Evolutionary conservation across 2,113 vertebrate genomes (phyloP).

Genomic region (Xenopus tropicalis): DNA sequence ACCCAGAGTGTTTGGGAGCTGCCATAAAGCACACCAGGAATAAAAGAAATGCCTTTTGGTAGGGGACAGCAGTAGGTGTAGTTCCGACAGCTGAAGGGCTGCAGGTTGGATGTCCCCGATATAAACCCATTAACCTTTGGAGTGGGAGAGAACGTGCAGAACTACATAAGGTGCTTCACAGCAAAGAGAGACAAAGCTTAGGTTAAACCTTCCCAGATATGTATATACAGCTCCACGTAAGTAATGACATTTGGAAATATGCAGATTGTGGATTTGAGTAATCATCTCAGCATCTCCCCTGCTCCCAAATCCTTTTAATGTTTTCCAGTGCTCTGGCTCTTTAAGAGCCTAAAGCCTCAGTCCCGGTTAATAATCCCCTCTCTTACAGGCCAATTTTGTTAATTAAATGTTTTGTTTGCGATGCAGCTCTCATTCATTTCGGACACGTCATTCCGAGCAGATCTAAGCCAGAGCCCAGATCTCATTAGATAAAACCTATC

Average conservation of each 20-base stretch:
- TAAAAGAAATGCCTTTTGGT: too few species aligned
- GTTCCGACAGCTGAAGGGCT: too few species aligned
- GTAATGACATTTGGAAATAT: constrained; percentile 6
- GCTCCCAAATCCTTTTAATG: constrained; percentile 33
- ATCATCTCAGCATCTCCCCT: constrained; percentile 16
- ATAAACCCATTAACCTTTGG: too few species aligned
- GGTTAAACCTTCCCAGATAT: background rate
- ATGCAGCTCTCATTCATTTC: constrained; percentile 98
- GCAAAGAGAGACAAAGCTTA: background rate
- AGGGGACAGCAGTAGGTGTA: too few species aligned
- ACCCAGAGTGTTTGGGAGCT: too few species aligned
- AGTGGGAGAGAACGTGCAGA: too few species aligned
- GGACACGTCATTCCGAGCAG: constrained; percentile 96
- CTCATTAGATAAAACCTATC: constrained; percentile 99
- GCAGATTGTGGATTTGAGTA: constrained; percentile 19
- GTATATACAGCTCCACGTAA: background rate
- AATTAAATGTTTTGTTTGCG: constrained; percentile 99
- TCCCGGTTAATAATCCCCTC: constrained; percentile 74
- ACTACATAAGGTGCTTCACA: background rate
- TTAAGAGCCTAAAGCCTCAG: constrained; percentile 75
- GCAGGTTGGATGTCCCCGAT: too few species aligned
- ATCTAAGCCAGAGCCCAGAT: constrained; percentile 98
- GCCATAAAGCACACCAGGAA: too few species aligned
- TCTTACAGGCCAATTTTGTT: constrained; percentile 99
- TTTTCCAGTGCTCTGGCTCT: constrained; percentile 61